A percentile compares a stretch with the other conserved stretches of the same genome.
Evolutionary conservation across 2,113 vertebrate genomes (phyloP).

Genomic region (Zosterops pallidus): DNA sequence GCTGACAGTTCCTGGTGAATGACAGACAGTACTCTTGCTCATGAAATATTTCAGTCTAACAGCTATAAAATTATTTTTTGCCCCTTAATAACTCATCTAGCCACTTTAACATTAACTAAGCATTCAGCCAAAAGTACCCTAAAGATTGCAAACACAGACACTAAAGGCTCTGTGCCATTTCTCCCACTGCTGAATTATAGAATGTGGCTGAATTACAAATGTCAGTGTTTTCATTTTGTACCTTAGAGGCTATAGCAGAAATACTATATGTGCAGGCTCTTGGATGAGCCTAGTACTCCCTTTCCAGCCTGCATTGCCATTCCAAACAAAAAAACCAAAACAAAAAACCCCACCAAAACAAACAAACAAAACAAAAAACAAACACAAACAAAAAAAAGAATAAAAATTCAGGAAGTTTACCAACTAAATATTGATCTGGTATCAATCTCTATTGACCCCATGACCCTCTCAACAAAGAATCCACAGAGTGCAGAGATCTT

Average conservation of each 20-base stretch:
- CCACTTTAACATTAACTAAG: background rate
- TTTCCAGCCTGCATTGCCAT: background rate
- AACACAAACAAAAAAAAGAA: background rate
- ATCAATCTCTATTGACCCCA: background rate
- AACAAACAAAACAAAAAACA: background rate
- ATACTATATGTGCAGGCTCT: background rate
- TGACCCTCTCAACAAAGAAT: background rate
- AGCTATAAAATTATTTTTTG: background rate
- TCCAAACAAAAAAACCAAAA: background rate
- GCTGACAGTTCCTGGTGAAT: background rate
- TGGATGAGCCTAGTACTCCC: background rate
- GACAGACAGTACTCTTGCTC: background rate
- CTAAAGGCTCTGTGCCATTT: conserved; percentile 26
- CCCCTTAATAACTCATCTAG: conserved; percentile 1
- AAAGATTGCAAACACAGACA: conserved; percentile 27
- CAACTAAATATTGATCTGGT: background rate
- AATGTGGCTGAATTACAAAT: background rate
- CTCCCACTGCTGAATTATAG: background rate
- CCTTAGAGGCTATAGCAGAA: background rate
- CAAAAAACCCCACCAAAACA: background rate
- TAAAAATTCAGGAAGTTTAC: background rate
- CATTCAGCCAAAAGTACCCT: background rate
- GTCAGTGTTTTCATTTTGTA: background rate
- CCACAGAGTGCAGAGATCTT: background rate
- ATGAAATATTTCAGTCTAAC: background rate